Evolutionary conservation across 2,888 invertebrate species (phyloP), one percentile per base, ranked within the genome.

Genomic region (Myopa tessellatipennis): DNA sequence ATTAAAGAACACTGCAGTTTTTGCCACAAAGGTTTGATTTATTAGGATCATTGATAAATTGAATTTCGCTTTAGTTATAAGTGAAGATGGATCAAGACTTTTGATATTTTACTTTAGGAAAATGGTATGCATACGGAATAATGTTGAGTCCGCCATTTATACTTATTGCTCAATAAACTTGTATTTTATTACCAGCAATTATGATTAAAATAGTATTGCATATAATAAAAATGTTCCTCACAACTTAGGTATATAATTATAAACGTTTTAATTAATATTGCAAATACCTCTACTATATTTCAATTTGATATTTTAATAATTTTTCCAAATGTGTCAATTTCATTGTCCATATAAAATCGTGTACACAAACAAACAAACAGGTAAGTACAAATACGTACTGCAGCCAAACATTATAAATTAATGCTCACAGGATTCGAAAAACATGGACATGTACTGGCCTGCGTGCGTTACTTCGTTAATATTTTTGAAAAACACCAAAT

Each of bases 41-140:
- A 75, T 75, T 65, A 75, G 58, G 68, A 69, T 75, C 60, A 58
- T 69, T 75, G 69, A 36, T 69, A 68, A 75, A 68, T 68, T 69
- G 38, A 60, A 75, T 75, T 69, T 60, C 34, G 45, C 26, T 65
- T 45, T 65, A 52, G 61, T 40, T 26, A 73, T 75, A 69, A 38
- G 69, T 75, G 68, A 16, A 68, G 69, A 69, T 69, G 67, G 68
- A 58, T 38, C 36, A 61, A 26, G 61, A 26, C 34, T 65, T 36
- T 14, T 12, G 6, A 36, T 63, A 34, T 63, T 63, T 12, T 63
- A 18, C 34, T 65, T 38, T 65, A 65, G 65, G 36, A 65, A 34
- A 65, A 14, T 36, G 10, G 65, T 65, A 36, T 38, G 65, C 38
- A 36, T 38, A 65, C 38, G 38, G 65, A 65, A 65, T 65, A 65